Evolutionary conservation across 2,797 vertebrate genomes (phyloP), one percentile per base, ranked within the genome.

Genomic region (Sparus aurata): DNA sequence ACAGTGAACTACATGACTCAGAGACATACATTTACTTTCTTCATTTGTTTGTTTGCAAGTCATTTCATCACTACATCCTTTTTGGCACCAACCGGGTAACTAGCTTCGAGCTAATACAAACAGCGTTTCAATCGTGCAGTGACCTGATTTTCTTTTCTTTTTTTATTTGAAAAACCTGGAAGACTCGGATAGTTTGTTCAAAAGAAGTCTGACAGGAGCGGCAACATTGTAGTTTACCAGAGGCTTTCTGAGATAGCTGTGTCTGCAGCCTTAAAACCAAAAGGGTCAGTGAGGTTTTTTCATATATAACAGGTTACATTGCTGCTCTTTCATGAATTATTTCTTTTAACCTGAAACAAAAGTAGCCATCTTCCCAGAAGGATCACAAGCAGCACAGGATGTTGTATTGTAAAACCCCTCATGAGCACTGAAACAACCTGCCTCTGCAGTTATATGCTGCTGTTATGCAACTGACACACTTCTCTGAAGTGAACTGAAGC

Each of bases 401-500:
- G 71, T 67, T 84, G 62, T 53, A 63, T 38, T 66, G 52, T 71
- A 61, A 84, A 89, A 66, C 82, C 82, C 79, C 82, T 25, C n/a
- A 58, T 69, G 84, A 55, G 41, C 71, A 66, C 65, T 72, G 69
- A 75, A 83, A 80, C 79, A 85, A 82, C 77, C 78, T 84, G 58
- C 85, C 78, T 52, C 85, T 87, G 89, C 84, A 80, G 80, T 72
- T 68, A 77, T 55, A 74, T 74, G 75, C 77, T 53, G 74, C 73
- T 55, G 73, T 92, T 93, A 93, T 75, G 81, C 81, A 92, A 94
- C 87, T 58, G 87, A 70, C 90, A 92, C 85, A 80, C 77, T 85
- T 92, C 60, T 91, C 78, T 30, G 59, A 80, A 54, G 60, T 80
- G 68, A 92, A 86, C 79, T 50, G 69, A 53, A 27, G 73, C 76